Evolutionary conservation across 1,140 invertebrate genomes (phyloP), one percentile per base, ranked within the genome.

Genomic region (Mylabris phalerata): DNA sequence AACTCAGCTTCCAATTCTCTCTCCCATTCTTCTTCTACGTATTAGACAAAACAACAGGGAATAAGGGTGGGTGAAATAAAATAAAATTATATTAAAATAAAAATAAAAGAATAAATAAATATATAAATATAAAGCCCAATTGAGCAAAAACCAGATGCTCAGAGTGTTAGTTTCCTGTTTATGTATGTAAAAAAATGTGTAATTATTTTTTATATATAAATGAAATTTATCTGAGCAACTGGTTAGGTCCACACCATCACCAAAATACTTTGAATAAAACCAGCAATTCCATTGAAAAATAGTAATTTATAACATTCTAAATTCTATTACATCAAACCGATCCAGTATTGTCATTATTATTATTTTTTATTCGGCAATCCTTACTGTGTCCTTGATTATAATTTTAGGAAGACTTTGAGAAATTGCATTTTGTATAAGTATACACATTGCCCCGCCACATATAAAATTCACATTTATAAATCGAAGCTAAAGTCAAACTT

Each of bases 1-100:
- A 95, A 80, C 78, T 95, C 92, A 48, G 89, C 89, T 75, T 93
- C 90, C 70, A 95, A 78, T 77, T 95, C 92, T 69, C 89, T 88
- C 79, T 95, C 92, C 90, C 92, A 93, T 79, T 93, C 89, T 78
- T 93, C 89, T 82, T 92, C 87, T 85, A 42, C 9, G 7, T 32
- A 67, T 52, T 44, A 19, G 48, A 60, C 63, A 64, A 61, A 67
- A 59, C 58, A 67, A 55, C 50, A 65, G 63, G 68, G 62, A 49
- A 63, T 63, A 57, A 67, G 67, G 63, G 64, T 55, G 61, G 62
- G 64, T 50, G 48, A 50, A 64, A 68, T 61, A 19, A 19, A 19
- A 19, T 55, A 63, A 65, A 63, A 42, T 19, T 32, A 32, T 32
- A 7, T 32, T 32, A 63, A 57, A 65, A 64, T 43, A 62, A 62